Evolutionary conservation across 2,113 vertebrate genomes (phyloP).

Genomic region (Mystacornis crossleyi): DNA sequence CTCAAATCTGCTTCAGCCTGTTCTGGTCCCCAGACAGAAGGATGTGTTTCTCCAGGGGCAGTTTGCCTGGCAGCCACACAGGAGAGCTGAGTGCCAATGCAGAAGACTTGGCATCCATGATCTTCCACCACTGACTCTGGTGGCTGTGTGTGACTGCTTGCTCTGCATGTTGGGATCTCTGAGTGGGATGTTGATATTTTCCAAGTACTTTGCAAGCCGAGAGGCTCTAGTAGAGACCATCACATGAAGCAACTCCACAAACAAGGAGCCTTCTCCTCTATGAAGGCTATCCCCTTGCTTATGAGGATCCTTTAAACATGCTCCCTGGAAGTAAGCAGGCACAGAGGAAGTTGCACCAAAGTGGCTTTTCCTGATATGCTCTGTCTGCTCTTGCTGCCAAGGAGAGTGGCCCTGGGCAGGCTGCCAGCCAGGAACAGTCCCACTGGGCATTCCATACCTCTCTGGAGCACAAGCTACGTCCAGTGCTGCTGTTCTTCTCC

Average conservation of each 20-base stretch:
- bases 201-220: neutral
- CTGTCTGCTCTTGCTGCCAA: neutral
- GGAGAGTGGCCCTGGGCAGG: neutral
- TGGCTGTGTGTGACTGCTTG: neutral
- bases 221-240: neutral
- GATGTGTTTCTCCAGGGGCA: neutral
- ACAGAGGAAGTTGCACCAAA: neutral
- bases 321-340: neutral
- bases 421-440: neutral
- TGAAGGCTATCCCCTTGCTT: neutral
- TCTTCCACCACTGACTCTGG: neutral
- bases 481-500: neutral
- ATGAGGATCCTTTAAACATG: neutral
- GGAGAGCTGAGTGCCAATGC: neutral
- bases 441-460: conserved; percentile 31
- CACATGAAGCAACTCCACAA: neutral
- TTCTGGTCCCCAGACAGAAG: neutral
- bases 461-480: neutral
- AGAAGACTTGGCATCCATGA: neutral
- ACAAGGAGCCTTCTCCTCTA: neutral
- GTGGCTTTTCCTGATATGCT: neutral
- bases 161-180: neutral
- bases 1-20: neutral
- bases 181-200: neutral
- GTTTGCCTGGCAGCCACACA: neutral